These are phyloP conservation scores for Agriotes lineatus DNA, from an alignment of 2,888 invertebrate genomes.

Conservation along the genomic window DNA sequence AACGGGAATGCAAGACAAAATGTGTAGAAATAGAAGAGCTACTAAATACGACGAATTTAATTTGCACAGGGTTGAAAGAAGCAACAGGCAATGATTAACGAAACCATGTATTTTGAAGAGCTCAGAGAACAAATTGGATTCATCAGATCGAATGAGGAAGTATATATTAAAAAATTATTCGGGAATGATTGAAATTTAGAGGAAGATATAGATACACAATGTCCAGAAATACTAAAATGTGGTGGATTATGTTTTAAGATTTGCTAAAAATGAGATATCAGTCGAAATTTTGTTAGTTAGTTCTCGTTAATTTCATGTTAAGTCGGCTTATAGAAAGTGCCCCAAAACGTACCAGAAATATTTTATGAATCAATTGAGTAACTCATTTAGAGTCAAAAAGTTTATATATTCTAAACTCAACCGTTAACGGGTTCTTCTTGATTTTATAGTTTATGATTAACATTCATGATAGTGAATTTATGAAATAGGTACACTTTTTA, in stretches of 20 bases:
- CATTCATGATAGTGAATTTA: no score
- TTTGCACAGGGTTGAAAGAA: background rate
- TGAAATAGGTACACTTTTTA: no score
- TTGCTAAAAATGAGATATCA: background rate
- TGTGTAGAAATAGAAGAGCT: background rate
- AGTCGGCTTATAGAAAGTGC: no score
- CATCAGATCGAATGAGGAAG: background rate
- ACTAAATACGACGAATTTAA: background rate
- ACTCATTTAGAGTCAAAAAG: no score
- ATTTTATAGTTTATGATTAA: no score
- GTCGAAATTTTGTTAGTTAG: no score
- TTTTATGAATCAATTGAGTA: no score
- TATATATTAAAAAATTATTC: background rate
- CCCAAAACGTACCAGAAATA: no score
- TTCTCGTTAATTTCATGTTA: no score
- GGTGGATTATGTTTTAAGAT: background rate
- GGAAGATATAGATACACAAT: background rate
- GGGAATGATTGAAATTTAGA: background rate
- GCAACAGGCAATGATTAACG: no score
- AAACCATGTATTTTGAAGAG: background rate
- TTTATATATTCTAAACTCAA: no score
- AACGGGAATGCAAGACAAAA: background rate
- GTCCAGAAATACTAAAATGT: background rate
- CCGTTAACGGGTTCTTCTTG: no score
- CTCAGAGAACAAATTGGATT: background rate